Conservation (phyloP, 2,113 vertebrate species). For the Lates calcarifer region DNA sequence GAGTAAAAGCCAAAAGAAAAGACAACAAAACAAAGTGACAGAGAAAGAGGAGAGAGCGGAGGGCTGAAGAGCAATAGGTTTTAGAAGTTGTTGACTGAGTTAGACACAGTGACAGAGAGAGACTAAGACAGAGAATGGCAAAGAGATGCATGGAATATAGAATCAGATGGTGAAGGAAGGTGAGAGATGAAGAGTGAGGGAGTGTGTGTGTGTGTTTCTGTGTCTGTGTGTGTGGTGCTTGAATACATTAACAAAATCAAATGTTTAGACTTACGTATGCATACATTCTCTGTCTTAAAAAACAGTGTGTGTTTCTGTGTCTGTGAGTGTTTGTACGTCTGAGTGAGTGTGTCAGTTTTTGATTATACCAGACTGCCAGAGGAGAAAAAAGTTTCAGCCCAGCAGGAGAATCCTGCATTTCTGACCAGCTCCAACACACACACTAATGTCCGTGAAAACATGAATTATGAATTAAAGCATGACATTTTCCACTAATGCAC, state of each 20-base stretch:
- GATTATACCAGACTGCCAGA: conserved; percentile 1
- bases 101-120: conserved; percentile 29
- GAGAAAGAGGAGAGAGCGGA: neutral
- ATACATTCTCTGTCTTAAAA: conserved; percentile 11
- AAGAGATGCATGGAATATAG: conserved; percentile 43
- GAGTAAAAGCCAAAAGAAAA: conserved; percentile 33
- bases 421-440: conserved; percentile 34
- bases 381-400: neutral
- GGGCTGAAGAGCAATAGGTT: conserved; percentile 29
- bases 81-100: conserved; percentile 47
- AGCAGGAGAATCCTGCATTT: conserved; percentile 25
- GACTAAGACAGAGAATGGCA: conserved; percentile 35
- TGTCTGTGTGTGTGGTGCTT: conserved; percentile 26
- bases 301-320: neutral
- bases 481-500: conserved; percentile 35
- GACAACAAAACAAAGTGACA: conserved; percentile 26
- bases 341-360: neutral
- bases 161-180: conserved; percentile 22
- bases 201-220: too few species aligned
- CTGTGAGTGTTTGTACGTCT: neutral
- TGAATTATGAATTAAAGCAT: conserved; percentile 44
- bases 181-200: conserved; percentile 5
- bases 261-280: conserved; percentile 12
- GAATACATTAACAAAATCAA: conserved; percentile 22
- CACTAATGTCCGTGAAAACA: conserved; percentile 37